phyloP scores from a whole-genome alignment of 2,797 vertebrate genomes.

The Macroramphosus scolopax region DNA sequence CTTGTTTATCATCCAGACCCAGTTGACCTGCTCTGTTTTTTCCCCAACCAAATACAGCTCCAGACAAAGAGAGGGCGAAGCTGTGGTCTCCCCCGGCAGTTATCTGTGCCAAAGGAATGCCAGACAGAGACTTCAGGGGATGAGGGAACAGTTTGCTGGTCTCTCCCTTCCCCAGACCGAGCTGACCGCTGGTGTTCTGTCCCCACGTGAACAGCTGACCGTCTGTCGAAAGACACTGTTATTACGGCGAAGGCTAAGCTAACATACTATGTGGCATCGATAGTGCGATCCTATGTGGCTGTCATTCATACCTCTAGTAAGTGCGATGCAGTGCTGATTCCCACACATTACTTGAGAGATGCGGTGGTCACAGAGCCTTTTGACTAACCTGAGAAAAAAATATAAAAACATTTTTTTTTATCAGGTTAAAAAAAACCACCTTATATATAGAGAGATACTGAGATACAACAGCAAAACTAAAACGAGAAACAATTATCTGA shows the following conservation, averaged over 20 bases:
- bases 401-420: slow-evolving; percentile 5
- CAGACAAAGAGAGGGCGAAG: slow-evolving; percentile 87
- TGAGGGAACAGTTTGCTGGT: slow-evolving; percentile 79
- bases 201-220: slow-evolving; percentile 89
- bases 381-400: slow-evolving; percentile 83
- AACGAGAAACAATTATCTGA: background rate
- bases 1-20: slow-evolving; percentile 87
- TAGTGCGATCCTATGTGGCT: background rate
- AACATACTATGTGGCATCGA: too few relatives aligned
- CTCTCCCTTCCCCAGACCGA: slow-evolving; percentile 84
- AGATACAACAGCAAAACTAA: background rate
- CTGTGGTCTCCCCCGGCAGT: slow-evolving; percentile 89
- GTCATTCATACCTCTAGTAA: slow-evolving; percentile 87
- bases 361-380: slow-evolving; percentile 89
- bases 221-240: slow-evolving; percentile 70
- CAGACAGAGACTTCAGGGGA: slow-evolving; percentile 84
- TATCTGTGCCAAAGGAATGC: slow-evolving; percentile 88
- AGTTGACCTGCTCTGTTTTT: slow-evolving; percentile 88
- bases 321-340: slow-evolving; percentile 95
- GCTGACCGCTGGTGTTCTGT: slow-evolving; percentile 85
- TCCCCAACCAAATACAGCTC: slow-evolving; percentile 90
- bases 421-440: background rate
- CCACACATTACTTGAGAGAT: slow-evolving; percentile 97
- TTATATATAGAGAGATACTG: too few relatives aligned
- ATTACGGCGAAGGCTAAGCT: background rate